Evolutionary conservation across 2,888 invertebrate genomes (phyloP).

Genomic region (Drosophila greeni): DNA sequence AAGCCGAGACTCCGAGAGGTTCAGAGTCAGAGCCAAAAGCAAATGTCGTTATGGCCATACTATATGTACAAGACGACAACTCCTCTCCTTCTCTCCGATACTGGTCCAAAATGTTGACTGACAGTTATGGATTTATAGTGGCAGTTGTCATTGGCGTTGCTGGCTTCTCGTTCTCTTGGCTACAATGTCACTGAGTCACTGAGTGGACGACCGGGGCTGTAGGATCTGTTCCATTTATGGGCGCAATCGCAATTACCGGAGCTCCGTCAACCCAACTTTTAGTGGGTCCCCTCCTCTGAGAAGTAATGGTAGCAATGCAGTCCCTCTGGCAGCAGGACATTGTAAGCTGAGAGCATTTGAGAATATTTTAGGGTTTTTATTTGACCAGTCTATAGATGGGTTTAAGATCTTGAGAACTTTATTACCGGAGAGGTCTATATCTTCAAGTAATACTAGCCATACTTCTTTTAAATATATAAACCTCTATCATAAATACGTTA

Average conservation of each 20-base stretch:
- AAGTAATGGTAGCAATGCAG: conserved; percentile 40
- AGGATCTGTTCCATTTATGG: conserved; percentile 62
- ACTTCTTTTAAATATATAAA: background rate
- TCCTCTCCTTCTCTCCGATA: conserved; percentile 56
- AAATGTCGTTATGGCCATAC: conserved; percentile 65
- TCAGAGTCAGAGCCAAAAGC: conserved; percentile 32
- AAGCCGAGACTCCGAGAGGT: conserved; percentile 3
- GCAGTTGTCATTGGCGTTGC: conserved; percentile 47
- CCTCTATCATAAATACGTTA: background rate
- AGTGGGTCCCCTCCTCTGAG: conserved; percentile 8
- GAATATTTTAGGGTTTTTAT: conserved; percentile 57
- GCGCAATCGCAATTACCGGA: conserved; percentile 56
- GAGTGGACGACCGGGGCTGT: conserved; percentile 27
- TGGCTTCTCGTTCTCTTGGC: conserved; percentile 39
- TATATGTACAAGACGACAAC: conserved; percentile 38
- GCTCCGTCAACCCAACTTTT: conserved; percentile 16
- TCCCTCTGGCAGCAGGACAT: conserved; percentile 9
- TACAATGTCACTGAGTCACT: conserved; percentile 71
- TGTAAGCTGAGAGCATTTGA: conserved; percentile 45
- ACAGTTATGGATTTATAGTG: conserved; percentile 74
- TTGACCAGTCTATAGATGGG: conserved; percentile 5
- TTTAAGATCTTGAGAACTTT: background rate
- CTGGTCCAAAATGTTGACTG: conserved; percentile 67
- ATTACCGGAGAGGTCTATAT: background rate
- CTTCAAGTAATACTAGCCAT: background rate